Evolutionary conservation across 2,797 vertebrate species (phyloP), one percentile per base, ranked within the genome.

Genomic region (Leptodactylus fallax): DNA sequence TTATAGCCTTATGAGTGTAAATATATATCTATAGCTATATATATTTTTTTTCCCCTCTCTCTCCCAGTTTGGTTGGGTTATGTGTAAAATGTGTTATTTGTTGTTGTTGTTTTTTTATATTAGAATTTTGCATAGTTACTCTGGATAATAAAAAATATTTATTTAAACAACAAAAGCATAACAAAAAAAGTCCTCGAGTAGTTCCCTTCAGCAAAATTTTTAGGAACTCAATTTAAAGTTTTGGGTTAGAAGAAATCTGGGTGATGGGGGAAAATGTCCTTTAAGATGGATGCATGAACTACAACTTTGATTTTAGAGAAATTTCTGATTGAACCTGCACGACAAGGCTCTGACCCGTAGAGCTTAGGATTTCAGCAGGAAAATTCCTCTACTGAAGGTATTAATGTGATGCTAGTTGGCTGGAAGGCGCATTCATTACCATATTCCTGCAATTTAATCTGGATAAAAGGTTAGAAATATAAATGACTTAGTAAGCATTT

Each of bases 391-490:
- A 55, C 25, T 56, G 53, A 83, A 55, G 11, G 27, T 36, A 74
- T 74, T 60, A 77, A 51, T 49, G 16, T 60, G 19, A 77, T 77
- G 71, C 60, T 49, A 60, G 11, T 61, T 85, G 83, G 85, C 79
- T 60, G 9, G 6, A 13, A 27, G 69, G 36, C 21, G 51, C 27
- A 36, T 61, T 87, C 51, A 81, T 87, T 87, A 72, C 36, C 78
- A 87, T 81, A 74, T 74, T 81, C 47, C 78, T 27, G 78, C 85
- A 87, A 60, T 87, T 87, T 87, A 81, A 81, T 81, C 85, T 87
- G 55, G 85, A 87, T 87, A 87, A 87, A 87, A 87, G 85, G 85
- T 81, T 81, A 81, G 65, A 21, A 60, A 81, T n/a, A 87, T 67
- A 81, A 74, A 81, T 61, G 36, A 53, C 79, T 74, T 81, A 13